Evolutionary conservation across 1,140 invertebrate genomes (phyloP), one percentile per base, ranked within the genome.

Genomic region (Pentalonia nigronervosa): DNA sequence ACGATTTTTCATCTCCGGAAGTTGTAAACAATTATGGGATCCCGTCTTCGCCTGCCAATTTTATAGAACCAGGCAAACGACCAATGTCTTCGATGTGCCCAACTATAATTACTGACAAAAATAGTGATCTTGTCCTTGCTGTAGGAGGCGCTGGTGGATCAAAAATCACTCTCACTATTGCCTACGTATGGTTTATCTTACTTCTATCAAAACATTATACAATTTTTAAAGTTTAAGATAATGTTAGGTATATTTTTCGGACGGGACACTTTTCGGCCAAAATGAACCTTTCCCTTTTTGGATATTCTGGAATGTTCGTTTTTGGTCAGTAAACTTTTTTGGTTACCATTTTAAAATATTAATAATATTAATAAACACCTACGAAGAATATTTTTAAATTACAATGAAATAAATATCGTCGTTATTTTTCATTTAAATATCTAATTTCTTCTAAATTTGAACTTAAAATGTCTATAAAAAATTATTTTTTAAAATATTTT

Each of bases 21-120:
- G 96, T 97, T 34, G 96, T 96, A 0, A 99, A 98, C 94, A 96
- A 96, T 50, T 99, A 97, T 95, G 97, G 96, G n/a, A 94, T 99
- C 86, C 97, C 97, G 2, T 97, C 98, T 7, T 98, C 98, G 0
- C 96, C 96, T 3, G 96, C 96, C 6, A 99, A 99, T 95, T 98
- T 96, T 94, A 97, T 99, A 56, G 94, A 94, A 20, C 96, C 97
- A 2, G 97, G 97, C 8, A 98, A 99, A 95, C 96, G 98, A 34
- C 98, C 99, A 1, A 95, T 99, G 94, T 99, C 98, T 76, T 99
- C 98, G 1, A 99, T 99, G 98, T 96, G 96, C 94, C 99, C 99
- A 0, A 95, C 97, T 4, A 97, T 99, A 90, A 95, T 99, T 34
- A 94, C 97, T 1, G 96, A 97, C 91, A 94, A 95, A 56, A 95